Evolutionary conservation across 2,888 invertebrate species (phyloP).

Genomic region (Xestia xanthographa): DNA sequence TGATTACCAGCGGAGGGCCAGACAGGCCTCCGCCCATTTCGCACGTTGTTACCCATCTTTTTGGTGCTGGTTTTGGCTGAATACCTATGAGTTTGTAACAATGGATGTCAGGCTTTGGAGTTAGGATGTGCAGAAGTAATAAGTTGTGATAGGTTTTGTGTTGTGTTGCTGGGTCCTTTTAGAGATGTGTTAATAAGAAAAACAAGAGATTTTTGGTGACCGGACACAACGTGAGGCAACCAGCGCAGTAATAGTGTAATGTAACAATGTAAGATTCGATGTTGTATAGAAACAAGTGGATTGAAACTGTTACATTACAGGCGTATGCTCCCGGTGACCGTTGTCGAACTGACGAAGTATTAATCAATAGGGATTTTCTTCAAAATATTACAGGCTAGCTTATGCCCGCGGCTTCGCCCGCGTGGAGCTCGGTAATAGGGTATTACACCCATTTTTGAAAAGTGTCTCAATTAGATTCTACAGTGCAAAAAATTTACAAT

Average conservation of each 20-base stretch:
- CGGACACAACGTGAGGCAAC: background rate
- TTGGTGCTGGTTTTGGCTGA: conserved; percentile 33
- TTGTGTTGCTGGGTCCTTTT: background rate
- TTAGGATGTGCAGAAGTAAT: conserved; percentile 30
- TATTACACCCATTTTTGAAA: no score
- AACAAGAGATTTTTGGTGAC: background rate
- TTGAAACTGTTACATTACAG: background rate
- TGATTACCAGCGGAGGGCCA: conserved; percentile 78
- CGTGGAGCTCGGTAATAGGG: no score
- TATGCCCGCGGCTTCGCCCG: no score
- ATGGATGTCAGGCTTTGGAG: conserved; percentile 29
- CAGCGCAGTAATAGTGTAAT: background rate
- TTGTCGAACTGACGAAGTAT: background rate
- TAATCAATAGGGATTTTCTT: background rate
- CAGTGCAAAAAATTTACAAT: no score
- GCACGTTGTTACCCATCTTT: conserved; percentile 57
- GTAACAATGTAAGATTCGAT: background rate
- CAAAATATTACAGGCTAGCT: background rate
- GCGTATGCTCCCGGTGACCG: background rate
- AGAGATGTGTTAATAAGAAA: background rate
- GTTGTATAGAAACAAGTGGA: background rate
- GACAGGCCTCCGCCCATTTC: conserved; percentile 63
- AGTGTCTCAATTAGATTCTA: no score
- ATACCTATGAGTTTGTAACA: conserved; percentile 36
- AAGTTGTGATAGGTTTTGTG: conserved; percentile 8